Evolutionary conservation across 1,140 invertebrate genomes (phyloP).

Genomic region (Metaphire vulgaris): DNA sequence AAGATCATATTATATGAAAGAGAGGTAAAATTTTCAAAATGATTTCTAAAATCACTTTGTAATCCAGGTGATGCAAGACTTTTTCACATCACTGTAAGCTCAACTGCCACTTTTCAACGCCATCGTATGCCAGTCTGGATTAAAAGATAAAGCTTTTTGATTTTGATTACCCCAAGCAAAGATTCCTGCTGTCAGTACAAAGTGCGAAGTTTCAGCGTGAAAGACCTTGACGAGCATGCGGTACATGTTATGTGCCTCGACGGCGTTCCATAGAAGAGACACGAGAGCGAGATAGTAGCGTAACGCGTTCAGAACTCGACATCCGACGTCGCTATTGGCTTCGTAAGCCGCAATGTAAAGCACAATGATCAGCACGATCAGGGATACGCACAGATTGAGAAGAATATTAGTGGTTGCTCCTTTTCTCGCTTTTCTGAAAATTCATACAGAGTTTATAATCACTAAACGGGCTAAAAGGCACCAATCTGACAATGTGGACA

Average conservation of each 20-base stretch:
- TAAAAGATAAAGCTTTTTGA: no score
- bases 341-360: constrained; percentile 16
- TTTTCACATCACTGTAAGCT: no score
- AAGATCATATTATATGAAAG: no score
- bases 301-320: constrained; percentile 8
- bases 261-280: constrained; percentile 20
- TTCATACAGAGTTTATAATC: not conserved
- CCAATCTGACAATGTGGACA: no score
- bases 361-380: constrained; percentile 11
- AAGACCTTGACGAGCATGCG: constrained; percentile 23
- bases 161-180: constrained; percentile 20
- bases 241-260: constrained; percentile 25
- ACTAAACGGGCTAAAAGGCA: no score
- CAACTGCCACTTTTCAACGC: no score
- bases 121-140: no score
- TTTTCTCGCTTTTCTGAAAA: constrained; percentile 12
- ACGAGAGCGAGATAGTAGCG: constrained; percentile 21
- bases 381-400: constrained; percentile 7
- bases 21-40: no score
- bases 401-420: constrained; percentile 16
- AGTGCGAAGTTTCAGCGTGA: not conserved
- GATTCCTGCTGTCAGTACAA: constrained; percentile 3
- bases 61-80: no score
- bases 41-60: no score
- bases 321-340: constrained; percentile 1